Evolutionary conservation across 1,140 invertebrate genomes (phyloP).

Genomic region (Cepaea nemoralis): DNA sequence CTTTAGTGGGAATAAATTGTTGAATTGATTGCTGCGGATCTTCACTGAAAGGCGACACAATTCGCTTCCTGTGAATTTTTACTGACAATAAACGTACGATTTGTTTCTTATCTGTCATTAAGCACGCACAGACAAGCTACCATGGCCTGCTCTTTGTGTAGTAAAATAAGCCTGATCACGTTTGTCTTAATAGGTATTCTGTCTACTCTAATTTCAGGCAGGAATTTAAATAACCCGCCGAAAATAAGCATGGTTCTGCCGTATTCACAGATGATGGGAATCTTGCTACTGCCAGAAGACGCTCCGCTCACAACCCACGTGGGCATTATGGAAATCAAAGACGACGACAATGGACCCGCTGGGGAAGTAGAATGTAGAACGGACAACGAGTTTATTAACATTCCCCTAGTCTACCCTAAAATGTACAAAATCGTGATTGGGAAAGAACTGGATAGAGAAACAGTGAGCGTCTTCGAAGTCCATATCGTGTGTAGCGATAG

Average conservation of each 20-base stretch:
- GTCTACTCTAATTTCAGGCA: neutral
- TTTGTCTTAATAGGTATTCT: neutral
- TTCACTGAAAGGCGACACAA: too few species aligned
- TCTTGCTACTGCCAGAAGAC: neutral
- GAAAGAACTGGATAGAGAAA: constrained; percentile 11
- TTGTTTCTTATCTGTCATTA: too few species aligned
- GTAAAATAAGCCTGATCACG: neutral
- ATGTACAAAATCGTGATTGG: neutral
- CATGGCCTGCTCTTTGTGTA: neutral
- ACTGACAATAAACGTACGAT: too few species aligned
- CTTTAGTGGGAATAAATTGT: too few species aligned
- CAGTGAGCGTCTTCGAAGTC: neutral
- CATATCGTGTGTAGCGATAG: neutral
- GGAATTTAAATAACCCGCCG: neutral
- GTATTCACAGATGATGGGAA: neutral
- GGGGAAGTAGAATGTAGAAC: neutral
- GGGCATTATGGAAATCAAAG: neutral
- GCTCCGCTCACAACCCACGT: neutral
- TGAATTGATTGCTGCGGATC: too few species aligned
- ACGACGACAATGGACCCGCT: neutral
- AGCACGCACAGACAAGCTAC: too few species aligned
- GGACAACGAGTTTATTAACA: neutral
- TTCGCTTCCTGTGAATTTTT: too few species aligned
- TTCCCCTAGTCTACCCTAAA: neutral
- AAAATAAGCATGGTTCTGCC: neutral